A percentile compares a stretch with the other conserved stretches of the same genome.
These are phyloP conservation scores for Alcedo atthis DNA, from an alignment of 2,797 vertebrate species.

Conservation along the genomic window DNA sequence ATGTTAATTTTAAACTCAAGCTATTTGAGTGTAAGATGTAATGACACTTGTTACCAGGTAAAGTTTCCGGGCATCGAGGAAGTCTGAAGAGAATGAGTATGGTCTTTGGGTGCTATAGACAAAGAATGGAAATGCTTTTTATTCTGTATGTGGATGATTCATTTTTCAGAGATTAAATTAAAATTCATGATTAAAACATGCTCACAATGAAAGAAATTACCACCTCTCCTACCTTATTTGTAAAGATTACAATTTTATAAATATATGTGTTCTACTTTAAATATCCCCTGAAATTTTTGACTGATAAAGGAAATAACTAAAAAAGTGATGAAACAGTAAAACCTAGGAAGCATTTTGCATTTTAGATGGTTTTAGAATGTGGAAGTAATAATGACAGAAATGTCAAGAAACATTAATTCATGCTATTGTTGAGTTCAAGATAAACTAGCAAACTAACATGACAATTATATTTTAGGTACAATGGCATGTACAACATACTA, in stretches of 20 bases:
- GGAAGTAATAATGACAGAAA: neutral
- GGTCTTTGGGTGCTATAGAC: neutral
- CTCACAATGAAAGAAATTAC: neutral
- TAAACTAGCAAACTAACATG: neutral
- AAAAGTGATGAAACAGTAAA: neutral
- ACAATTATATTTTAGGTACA: neutral
- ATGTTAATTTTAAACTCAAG: neutral
- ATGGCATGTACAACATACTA: neutral
- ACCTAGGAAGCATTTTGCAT: neutral
- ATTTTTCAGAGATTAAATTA: conserved; percentile 25
- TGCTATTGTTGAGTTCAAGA: neutral
- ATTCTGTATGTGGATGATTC: neutral
- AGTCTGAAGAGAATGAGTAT: neutral
- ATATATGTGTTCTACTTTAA: neutral
- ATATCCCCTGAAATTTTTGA: neutral
- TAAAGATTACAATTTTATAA: neutral
- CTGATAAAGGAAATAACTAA: neutral
- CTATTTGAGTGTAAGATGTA: neutral
- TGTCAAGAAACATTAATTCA: neutral
- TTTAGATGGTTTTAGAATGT: neutral
- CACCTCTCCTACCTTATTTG: neutral
- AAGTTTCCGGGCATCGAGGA: neutral
- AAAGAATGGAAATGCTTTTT: neutral
- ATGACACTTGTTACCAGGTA: conserved; percentile 5
- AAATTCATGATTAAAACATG: conserved; percentile 32